phyloP scores from a whole-genome alignment of 2,113 vertebrate genomes.

The Xenopus laevis region DNA sequence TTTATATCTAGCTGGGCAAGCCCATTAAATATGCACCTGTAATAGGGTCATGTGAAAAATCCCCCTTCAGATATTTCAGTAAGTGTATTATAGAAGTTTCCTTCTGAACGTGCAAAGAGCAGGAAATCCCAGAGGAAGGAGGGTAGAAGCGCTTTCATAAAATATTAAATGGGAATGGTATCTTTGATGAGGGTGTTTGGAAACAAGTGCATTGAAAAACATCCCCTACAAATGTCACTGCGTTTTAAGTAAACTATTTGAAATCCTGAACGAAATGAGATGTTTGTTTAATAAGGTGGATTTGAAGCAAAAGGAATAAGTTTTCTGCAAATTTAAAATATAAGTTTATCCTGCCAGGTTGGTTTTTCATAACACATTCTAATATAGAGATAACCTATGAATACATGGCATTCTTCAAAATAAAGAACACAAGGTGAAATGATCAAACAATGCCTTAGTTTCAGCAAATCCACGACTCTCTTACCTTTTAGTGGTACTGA shows the following conservation, averaged over 20 bases:
- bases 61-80: conserved; percentile 35
- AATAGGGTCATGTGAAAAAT: conserved; percentile 42
- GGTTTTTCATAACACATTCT: too few species aligned
- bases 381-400: too few species aligned
- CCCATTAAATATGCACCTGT: conserved; percentile 43
- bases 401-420: too few species aligned
- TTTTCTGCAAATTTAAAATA: too few species aligned
- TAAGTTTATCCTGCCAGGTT: too few species aligned
- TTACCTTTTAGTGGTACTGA: too few species aligned
- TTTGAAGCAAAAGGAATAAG: too few species aligned
- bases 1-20: conserved; percentile 29
- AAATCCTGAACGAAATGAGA: background rate
- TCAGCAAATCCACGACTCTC: too few species aligned
- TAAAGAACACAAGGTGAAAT: too few species aligned
- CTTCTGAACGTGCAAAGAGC: conserved; percentile 42
- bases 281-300: background rate
- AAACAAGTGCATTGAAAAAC: conserved; percentile 4
- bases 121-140: conserved; percentile 31
- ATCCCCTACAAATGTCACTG: conserved; percentile 16
- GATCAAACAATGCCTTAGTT: too few species aligned
- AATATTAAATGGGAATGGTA: conserved; percentile 37
- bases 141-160: conserved; percentile 29
- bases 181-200: conserved; percentile 36
- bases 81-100: conserved; percentile 28
- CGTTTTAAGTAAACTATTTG: conserved; percentile 9